A percentile compares a stretch with the other conserved stretches of the same genome.
Evolutionary conservation across 1,140 invertebrate species (phyloP).

Genomic region (Portunus trituberculatus): DNA sequence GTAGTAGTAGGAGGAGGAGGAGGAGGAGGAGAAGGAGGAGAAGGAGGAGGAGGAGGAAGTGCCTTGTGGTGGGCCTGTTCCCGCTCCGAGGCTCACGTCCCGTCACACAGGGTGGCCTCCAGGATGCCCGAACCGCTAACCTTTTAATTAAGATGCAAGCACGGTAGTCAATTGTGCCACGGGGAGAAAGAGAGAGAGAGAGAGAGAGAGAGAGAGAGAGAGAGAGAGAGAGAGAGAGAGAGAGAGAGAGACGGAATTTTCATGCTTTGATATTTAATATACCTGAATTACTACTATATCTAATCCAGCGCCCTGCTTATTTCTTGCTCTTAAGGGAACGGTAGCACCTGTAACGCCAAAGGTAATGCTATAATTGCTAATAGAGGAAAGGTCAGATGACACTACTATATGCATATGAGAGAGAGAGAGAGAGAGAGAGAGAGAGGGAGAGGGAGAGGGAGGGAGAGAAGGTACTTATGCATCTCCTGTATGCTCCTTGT

Average conservation of each 20-base stretch:
- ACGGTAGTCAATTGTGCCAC: neutral
- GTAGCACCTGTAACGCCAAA: no score
- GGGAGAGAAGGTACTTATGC: no score
- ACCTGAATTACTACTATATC: neutral
- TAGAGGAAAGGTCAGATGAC: no score
- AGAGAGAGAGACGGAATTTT: neutral
- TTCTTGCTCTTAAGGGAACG: no score
- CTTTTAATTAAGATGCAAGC: constrained; percentile 22
- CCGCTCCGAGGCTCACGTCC: neutral
- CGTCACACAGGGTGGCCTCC: neutral
- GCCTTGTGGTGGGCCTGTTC: neutral
- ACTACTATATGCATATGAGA: no score
- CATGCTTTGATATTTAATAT: neutral
- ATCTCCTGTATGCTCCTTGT: no score
- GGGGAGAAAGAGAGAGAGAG: neutral
- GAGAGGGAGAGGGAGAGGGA: no score
- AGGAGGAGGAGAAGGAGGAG: no score
- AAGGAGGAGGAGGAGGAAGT: no score
- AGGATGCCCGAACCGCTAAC: neutral
- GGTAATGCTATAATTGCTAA: no score
- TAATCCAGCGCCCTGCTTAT: neutral
- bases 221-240: constrained; percentile 20
- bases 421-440: no score
- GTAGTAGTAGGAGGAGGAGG: no score
- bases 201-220: constrained; percentile 11